These are phyloP conservation scores for Apostichopus californicus DNA, from an alignment of 35 echinoderm and acorn worm genomes.

Conservation along the genomic window DNA sequence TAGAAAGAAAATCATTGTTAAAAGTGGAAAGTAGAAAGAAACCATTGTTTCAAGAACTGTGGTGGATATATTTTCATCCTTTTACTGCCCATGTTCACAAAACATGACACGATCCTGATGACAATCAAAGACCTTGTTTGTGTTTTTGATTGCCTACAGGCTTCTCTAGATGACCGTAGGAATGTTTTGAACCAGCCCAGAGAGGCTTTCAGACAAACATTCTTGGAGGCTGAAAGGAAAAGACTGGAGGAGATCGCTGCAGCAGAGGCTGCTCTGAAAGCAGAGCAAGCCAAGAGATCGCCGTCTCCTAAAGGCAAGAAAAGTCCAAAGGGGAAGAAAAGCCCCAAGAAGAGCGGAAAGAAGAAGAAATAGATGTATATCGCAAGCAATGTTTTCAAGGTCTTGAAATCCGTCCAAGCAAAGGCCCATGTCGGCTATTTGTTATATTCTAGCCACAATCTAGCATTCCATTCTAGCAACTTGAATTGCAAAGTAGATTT, in stretches of 20 bases:
- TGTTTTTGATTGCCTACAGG: conserved; percentile 7
- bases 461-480: too few species aligned
- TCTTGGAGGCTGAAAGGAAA: conserved; percentile 95
- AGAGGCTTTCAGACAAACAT: conserved; percentile 91
- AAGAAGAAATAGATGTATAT: conserved; percentile 60
- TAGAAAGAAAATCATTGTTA: too few species aligned
- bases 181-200: conserved; percentile 78
- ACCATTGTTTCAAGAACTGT: too few species aligned
- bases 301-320: conserved; percentile 87
- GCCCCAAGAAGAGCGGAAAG: conserved; percentile 89
- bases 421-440: too few species aligned
- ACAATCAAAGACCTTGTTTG: neutral
- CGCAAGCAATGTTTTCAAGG: too few species aligned
- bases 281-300: conserved; percentile 76
- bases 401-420: too few species aligned
- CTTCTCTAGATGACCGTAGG: conserved; percentile 74
- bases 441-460: too few species aligned
- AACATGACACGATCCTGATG: neutral
- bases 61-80: neutral
- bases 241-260: conserved; percentile 91
- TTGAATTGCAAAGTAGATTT: too few species aligned
- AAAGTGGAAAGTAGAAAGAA: too few species aligned
- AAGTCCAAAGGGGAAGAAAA: conserved; percentile 98
- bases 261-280: conserved; percentile 82
- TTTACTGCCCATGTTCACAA: neutral